Evolutionary conservation across 1,140 invertebrate genomes (phyloP).

Genomic region (Pseudomyrmex cubaensis): DNA sequence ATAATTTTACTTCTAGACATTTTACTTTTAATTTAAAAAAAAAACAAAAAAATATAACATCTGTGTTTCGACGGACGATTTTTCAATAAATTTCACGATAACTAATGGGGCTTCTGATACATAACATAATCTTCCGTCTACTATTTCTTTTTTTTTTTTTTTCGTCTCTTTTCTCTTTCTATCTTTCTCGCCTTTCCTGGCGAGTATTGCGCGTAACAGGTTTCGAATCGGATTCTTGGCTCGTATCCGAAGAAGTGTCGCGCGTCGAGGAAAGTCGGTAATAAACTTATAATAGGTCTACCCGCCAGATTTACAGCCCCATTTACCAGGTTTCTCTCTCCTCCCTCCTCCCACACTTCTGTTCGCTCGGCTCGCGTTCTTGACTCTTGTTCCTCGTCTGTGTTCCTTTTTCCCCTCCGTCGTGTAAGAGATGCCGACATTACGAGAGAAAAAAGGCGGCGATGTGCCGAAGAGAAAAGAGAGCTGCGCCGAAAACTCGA

Average conservation of each 20-base stretch:
- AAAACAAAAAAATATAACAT: neutral
- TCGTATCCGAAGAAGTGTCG: constrained; percentile 69
- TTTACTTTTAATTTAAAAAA: neutral
- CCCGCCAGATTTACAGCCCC: constrained; percentile 74
- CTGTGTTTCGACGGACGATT: neutral
- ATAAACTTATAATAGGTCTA: constrained; percentile 79
- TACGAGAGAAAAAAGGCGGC: constrained; percentile 37
- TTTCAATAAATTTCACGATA: constrained; percentile 62
- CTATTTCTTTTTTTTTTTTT: neutral
- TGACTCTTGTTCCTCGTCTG: constrained; percentile 38
- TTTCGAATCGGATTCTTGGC: constrained; percentile 63
- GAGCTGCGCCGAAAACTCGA: constrained; percentile 57
- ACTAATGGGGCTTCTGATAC: constrained; percentile 47
- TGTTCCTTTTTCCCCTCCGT: constrained; percentile 42
- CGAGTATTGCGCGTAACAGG: constrained; percentile 60
- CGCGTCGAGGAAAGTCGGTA: constrained; percentile 73
- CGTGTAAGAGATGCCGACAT: constrained; percentile 21
- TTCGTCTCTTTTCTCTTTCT: neutral
- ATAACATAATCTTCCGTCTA: neutral
- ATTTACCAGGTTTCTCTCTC: constrained; percentile 67
- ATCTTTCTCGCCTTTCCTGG: neutral
- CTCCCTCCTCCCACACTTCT: constrained; percentile 8
- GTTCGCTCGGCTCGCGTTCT: constrained; percentile 32
- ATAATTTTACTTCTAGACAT: neutral
- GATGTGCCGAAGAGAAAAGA: constrained; percentile 28